These are phyloP conservation scores for Seriola quinqueradiata DNA, from an alignment of 2,113 vertebrate species.

Conservation along the genomic window DNA sequence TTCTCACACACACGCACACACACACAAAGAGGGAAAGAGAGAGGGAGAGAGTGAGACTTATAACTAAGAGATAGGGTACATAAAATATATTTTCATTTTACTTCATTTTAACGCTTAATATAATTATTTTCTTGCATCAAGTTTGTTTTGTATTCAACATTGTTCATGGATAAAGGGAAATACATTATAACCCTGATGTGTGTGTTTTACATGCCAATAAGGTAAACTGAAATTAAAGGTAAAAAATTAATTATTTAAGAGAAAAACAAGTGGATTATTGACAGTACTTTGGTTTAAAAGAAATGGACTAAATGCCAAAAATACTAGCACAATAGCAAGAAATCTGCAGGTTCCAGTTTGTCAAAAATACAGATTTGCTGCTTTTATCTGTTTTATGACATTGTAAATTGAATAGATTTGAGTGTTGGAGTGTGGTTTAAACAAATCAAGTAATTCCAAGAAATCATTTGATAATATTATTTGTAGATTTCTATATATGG, in stretches of 20 bases:
- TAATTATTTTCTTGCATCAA: neutral
- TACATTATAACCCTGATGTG: neutral
- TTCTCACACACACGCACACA: slow-evolving; percentile 19
- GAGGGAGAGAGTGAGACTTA: neutral
- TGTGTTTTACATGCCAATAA: neutral
- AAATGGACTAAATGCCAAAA: neutral
- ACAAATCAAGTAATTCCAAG: no score
- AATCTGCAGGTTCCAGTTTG: no score
- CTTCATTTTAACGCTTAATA: neutral
- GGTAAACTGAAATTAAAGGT: neutral
- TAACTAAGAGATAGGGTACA: neutral
- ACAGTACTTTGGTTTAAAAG: neutral
- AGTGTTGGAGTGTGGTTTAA: no score
- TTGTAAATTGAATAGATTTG: neutral
- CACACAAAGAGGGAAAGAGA: neutral
- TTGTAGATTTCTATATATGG: neutral
- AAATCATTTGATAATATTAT: neutral
- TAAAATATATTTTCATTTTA: neutral
- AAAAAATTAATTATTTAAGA: neutral
- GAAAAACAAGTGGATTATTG: neutral
- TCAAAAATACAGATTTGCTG: no score
- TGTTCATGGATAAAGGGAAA: neutral
- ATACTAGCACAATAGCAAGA: no score
- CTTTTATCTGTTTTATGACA: neutral
- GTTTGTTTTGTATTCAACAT: neutral